phyloP scores from a whole-genome alignment of 1,140 invertebrate genomes.

The Drusus annulatus region DNA sequence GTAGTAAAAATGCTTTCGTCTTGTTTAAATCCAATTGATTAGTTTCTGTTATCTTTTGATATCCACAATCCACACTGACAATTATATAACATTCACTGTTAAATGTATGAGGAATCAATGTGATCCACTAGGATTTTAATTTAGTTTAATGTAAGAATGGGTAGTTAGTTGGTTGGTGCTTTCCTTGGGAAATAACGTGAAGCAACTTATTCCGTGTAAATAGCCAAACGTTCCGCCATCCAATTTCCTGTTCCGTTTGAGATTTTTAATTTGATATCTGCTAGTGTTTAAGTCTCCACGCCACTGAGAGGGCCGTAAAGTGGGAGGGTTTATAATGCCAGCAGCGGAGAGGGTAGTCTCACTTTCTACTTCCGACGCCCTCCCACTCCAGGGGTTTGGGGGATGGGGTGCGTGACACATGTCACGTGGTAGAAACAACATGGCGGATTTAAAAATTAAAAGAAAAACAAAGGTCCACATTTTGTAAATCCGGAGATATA shows the following conservation, averaged over 20 bases:
- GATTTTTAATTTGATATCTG: constrained; percentile 46
- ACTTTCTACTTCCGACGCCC: too few species aligned
- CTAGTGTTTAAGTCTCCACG: constrained; percentile 32
- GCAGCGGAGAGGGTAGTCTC: neutral
- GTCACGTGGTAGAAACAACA: constrained; percentile 38
- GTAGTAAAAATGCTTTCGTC: too few species aligned
- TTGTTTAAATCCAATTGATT: too few species aligned
- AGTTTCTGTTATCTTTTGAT: too few species aligned
- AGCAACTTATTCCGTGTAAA: constrained; percentile 3
- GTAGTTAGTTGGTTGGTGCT: too few species aligned
- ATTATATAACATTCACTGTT: too few species aligned
- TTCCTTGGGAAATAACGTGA: neutral
- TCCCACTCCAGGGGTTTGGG: neutral
- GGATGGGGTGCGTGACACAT: constrained; percentile 36
- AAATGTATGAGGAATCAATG: too few species aligned
- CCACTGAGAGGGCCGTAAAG: constrained; percentile 34
- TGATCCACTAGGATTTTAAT: too few species aligned
- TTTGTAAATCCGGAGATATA: constrained; percentile 8
- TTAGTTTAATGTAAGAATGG: too few species aligned
- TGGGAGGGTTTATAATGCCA: constrained; percentile 3
- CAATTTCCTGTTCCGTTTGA: constrained; percentile 34
- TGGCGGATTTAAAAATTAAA: constrained; percentile 34
- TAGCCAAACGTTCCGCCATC: constrained; percentile 1
- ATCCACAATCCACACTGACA: too few species aligned
- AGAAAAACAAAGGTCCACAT: constrained; percentile 14